Conservation (phyloP, 2,113 vertebrate genomes). For the Porphyrio hochstetteri region DNA sequence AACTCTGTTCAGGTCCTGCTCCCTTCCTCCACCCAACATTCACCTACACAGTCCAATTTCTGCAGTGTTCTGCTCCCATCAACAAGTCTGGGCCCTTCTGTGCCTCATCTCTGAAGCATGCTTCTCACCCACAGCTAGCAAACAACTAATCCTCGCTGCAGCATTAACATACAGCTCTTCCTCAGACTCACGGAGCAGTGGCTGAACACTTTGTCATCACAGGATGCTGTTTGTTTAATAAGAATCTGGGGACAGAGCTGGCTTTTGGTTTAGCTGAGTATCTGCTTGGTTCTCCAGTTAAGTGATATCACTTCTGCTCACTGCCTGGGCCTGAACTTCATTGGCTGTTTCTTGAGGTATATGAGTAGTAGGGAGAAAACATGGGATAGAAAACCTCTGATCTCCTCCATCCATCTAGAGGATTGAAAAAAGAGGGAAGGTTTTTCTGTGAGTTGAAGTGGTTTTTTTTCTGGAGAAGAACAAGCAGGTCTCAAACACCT, state of each 20-base stretch:
- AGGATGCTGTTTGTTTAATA: not conserved
- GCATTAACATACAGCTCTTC: not conserved
- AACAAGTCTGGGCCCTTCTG: slow-evolving; percentile 10
- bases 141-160: slow-evolving; percentile 2
- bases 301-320: not conserved
- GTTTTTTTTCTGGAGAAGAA: not conserved
- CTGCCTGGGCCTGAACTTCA: not conserved
- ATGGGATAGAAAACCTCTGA: not conserved
- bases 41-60: slow-evolving; percentile 28
- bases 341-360: not conserved
- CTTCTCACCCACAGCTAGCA: not conserved
- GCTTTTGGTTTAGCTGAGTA: not conserved
- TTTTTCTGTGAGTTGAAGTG: not conserved
- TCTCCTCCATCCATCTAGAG: not conserved
- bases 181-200: not conserved
- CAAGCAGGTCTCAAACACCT: not conserved
- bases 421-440: not conserved
- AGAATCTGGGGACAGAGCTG: not conserved
- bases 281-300: not conserved
- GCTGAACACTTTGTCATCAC: not conserved
- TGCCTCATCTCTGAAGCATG: not conserved
- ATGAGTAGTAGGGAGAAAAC: not conserved
- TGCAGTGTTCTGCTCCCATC: not conserved
- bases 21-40: not conserved
- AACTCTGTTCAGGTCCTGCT: not conserved